Evolutionary conservation across 23 tunicate genomes (phyloP), one percentile per base, ranked within the genome.

Genomic region (Ciona savignyi): DNA sequence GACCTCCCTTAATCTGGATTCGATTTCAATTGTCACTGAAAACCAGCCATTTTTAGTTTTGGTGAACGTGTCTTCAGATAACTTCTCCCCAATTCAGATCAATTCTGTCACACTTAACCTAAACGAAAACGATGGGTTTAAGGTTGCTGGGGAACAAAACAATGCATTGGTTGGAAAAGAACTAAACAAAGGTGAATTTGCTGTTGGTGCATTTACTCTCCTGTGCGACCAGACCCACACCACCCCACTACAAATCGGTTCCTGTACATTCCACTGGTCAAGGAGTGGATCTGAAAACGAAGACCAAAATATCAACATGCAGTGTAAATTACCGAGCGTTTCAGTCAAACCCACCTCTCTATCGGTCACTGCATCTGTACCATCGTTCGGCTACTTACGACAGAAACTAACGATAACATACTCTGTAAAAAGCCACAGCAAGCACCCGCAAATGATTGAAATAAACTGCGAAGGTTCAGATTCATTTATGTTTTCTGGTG

Each of bases 401-500:
- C 35, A 85, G 51, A 62, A 28, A 21, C 27, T 77, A n/a, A 22
- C 30, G 29, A 60, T 91, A 20, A 30, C 63, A 28, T 91, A 75
- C 56, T 20, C 6, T 15, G 68, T 91, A n/a, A 29, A 32, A 32
- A 91, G 84, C 76, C 34, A 70, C 23, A 74, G 83, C n/a, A 63
- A 75, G 28, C 80, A 80, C 34, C 73, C 90, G 1, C 62, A 84
- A 27, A 80, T 67, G 42, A 19, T 91, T 23, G 97, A 91, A 71
- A 48, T 85, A 1, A 29, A 31, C 31, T 85, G 56, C 35, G 80
- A 66, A 15, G 63, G 69, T 0, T 85, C 82, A 32, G 97, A 91
- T 25, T 66, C 80, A 29, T 91, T 91, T 71, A 91, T 81, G 84
- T 91, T 80, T 70, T 80, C 97, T 34, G 97, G 97, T 0, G 69